Evolutionary conservation across 2,797 vertebrate genomes (phyloP), one percentile per base, ranked within the genome.

Genomic region (Cuniculus paca): DNA sequence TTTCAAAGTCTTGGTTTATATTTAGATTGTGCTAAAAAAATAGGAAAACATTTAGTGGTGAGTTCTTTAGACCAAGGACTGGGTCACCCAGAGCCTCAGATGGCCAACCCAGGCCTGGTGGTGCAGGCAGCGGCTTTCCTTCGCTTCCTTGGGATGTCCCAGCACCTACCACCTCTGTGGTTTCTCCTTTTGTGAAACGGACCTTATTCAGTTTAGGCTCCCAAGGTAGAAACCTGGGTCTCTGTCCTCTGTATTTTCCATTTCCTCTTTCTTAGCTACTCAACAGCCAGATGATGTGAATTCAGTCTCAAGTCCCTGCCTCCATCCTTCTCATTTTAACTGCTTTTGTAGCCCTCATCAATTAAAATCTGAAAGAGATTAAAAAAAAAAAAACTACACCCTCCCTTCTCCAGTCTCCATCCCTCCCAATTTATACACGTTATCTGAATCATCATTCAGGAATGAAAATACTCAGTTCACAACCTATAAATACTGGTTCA

Each of bases 1-100:
- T 42, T 45, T 80, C 42, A 58, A 92, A 90, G 42, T 63, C 24
- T 63, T 87, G 36, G 28, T 92, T 94, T 65, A 54, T 79, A 82
- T 88, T 89, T 93, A 28, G 34, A 78, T 61, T 9, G 5, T 94
- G 28, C 39, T 77, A 6, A 10, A 78, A 28, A 78, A 34, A 89
- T 10, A 81, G 63, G 19, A 58, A 79, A 80, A 54, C 5, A 58
- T 2, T 95, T 3, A 58, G 39, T 14, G 54, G 34, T 58, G 45
- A 94, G n/a, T 45, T 78, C 28, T 28, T 45, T 39, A 74, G 10
- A 6, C 45, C 14, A 12, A 24, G 12, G 45, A 60, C 54, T 34
- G 31, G 13, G 39, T 28, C 1, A 6, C 10, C 4, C 7, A 12
- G 6, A 22, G 20, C 24, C 20, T 61, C 4, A 11, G 14, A 42